Evolutionary conservation across 2,888 invertebrate genomes (phyloP).

Genomic region (Drosophila borborema): DNA sequence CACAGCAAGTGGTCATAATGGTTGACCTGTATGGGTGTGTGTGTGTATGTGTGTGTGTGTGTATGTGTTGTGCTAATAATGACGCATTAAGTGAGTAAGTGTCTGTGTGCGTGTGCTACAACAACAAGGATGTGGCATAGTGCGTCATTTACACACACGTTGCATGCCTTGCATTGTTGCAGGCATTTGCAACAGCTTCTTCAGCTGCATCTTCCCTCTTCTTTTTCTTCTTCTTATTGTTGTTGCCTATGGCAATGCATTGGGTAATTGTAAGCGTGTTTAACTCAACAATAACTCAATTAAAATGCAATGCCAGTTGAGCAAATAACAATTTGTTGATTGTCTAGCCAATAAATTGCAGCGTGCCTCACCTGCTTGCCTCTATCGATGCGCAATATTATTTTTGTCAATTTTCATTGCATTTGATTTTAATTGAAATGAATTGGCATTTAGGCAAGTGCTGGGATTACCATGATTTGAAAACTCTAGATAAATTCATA

Average conservation of each 20-base stretch:
- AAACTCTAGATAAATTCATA: background rate
- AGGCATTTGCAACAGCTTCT: conserved; percentile 6
- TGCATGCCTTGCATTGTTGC: conserved; percentile 46
- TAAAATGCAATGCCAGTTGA: conserved; percentile 64
- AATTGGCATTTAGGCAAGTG: background rate
- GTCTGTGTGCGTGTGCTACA: conserved; percentile 36
- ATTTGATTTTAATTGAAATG: background rate
- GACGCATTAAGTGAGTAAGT: conserved; percentile 67
- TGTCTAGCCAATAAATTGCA: conserved; percentile 40
- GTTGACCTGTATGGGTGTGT: conserved; percentile 46
- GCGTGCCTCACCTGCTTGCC: conserved; percentile 10
- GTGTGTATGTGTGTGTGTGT: conserved; percentile 14
- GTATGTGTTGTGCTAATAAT: conserved; percentile 70
- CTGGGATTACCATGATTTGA: background rate
- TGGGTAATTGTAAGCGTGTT: conserved; percentile 31
- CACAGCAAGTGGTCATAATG: conserved; percentile 78
- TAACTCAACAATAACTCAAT: conserved; percentile 63
- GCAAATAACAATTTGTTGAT: conserved; percentile 57
- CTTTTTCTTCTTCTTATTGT: background rate
- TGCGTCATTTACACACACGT: conserved; percentile 49
- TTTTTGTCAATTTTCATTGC: background rate
- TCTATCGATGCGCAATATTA: conserved; percentile 8
- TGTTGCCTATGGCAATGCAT: conserved; percentile 12
- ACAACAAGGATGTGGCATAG: conserved; percentile 62
- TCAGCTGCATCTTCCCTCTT: background rate